Evolutionary conservation across 2,888 invertebrate genomes (phyloP).

Genomic region (Chymomyza fuscimana): DNA sequence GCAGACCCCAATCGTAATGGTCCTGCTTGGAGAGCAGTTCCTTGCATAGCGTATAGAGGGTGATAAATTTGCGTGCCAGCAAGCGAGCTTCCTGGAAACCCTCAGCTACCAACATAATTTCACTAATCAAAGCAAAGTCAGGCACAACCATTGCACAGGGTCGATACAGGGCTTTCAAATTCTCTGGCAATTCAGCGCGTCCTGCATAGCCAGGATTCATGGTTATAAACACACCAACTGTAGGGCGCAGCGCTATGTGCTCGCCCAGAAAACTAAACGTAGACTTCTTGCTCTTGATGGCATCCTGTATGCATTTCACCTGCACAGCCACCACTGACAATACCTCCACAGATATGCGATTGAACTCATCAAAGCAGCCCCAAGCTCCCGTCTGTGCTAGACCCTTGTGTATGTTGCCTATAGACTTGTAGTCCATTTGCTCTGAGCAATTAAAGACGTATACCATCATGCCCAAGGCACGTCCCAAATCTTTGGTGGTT

Average conservation of each 20-base stretch:
- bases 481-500: conserved; percentile 96
- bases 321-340: conserved; percentile 97
- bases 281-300: conserved; percentile 89
- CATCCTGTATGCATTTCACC: conserved; percentile 91
- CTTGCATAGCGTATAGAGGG: conserved; percentile 92
- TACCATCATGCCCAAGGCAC: conserved; percentile 96
- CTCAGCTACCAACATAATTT: conserved; percentile 98
- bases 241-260: conserved; percentile 86
- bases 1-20: conserved; percentile 97
- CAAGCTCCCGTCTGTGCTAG: conserved; percentile 87
- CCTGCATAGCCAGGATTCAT: conserved; percentile 99
- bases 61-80: conserved; percentile 95
- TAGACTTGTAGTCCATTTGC: conserved; percentile 98
- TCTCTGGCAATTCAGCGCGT: conserved; percentile 92
- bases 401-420: conserved; percentile 96
- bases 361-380: conserved; percentile 99
- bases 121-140: conserved; percentile 96
- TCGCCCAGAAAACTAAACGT: conserved; percentile 93
- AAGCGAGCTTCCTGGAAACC: conserved; percentile 95
- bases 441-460: conserved; percentile 99
- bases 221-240: conserved; percentile 95
- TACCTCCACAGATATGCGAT: conserved; percentile 96
- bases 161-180: conserved; percentile 86
- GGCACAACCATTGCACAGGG: conserved; percentile 98
- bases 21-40: conserved; percentile 96